These are phyloP conservation scores for Triplophysa siluroides DNA, from an alignment of 2,113 vertebrate species.

Conservation along the genomic window DNA sequence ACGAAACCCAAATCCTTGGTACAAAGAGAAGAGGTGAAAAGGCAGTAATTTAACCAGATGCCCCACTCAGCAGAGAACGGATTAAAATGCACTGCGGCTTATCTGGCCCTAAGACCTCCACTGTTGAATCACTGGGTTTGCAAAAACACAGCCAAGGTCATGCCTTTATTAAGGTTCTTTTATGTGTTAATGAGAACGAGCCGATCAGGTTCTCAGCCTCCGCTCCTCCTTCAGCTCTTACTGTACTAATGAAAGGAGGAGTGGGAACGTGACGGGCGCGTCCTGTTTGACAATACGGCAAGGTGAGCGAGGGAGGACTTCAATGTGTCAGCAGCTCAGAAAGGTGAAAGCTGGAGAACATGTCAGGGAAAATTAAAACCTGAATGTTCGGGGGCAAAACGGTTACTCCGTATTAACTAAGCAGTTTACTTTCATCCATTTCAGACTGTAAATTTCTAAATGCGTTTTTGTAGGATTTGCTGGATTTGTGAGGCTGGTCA, in stretches of 20 bases:
- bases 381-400: not conserved
- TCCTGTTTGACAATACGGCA: constrained; percentile 46
- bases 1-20: constrained; percentile 72
- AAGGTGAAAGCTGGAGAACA: constrained; percentile 35
- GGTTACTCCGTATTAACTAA: not conserved
- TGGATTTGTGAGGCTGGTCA: not conserved
- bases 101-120: constrained; percentile 73
- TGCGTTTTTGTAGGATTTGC: not conserved
- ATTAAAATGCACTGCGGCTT: constrained; percentile 77
- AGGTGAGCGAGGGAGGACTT: constrained; percentile 6
- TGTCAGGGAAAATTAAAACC: not conserved
- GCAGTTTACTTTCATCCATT: not conserved
- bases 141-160: constrained; percentile 74
- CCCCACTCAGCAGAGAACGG: constrained; percentile 75
- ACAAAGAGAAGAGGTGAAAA: constrained; percentile 73
- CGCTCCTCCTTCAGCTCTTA: constrained; percentile 53
- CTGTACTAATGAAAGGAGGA: constrained; percentile 56
- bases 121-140: constrained; percentile 73
- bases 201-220: constrained; percentile 59
- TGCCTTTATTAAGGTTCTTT: constrained; percentile 67
- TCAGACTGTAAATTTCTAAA: not conserved
- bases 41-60: constrained; percentile 78
- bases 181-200: constrained; percentile 71
- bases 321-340: constrained; percentile 48
- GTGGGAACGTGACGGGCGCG: constrained; percentile 49